These are phyloP conservation scores for Myotis yumanensis DNA, from an alignment of 2,113 vertebrate species.

Conservation along the genomic window DNA sequence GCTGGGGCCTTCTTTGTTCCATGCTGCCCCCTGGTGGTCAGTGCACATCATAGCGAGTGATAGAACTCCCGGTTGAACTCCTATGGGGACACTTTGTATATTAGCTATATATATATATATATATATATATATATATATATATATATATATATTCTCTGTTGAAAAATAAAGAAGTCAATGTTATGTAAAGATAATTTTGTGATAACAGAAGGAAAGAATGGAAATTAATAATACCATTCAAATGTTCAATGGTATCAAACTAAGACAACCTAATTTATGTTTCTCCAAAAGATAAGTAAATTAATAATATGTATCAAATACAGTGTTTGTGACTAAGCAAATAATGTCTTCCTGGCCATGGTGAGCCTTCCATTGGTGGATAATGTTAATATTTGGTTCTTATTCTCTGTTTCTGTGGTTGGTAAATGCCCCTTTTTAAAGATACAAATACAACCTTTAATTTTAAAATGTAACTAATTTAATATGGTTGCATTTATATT, in stretches of 20 bases:
- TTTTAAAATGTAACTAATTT: neutral
- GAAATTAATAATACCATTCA: neutral
- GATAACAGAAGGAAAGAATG: neutral
- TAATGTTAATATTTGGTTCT: neutral
- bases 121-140: too few relatives aligned
- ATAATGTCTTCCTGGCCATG: neutral
- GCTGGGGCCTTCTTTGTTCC: too few relatives aligned
- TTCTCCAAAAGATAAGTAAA: neutral
- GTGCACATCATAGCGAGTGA: too few relatives aligned
- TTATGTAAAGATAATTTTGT: neutral
- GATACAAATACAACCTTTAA: neutral
- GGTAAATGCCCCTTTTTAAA: neutral
- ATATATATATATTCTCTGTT: neutral
- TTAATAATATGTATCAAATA: too few relatives aligned
- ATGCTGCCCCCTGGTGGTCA: too few relatives aligned
- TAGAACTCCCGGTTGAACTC: too few relatives aligned
- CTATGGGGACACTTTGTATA: too few relatives aligned
- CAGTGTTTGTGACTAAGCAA: too few relatives aligned
- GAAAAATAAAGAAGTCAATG: neutral
- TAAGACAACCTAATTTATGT: neutral
- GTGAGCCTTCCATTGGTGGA: accelerated
- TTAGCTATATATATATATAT: too few relatives aligned
- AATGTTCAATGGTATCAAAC: neutral
- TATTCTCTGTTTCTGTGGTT: neutral
- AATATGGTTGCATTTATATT: neutral